phyloP scores from a whole-genome alignment of 2,888 invertebrate species.

The Agrotis ipsilon region DNA sequence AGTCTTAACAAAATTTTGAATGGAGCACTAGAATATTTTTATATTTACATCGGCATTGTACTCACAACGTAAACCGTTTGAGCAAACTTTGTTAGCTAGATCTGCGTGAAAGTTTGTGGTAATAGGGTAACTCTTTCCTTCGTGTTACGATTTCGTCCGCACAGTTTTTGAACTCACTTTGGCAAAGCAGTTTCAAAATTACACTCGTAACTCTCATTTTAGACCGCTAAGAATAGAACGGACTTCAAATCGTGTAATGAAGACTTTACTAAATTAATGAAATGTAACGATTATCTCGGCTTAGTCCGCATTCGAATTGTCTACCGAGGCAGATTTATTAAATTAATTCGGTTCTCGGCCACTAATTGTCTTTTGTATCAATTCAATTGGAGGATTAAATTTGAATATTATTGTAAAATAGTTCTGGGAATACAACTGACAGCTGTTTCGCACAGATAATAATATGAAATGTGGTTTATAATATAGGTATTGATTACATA shows the following conservation, averaged over 20 bases:
- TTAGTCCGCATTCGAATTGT: conserved; percentile 70
- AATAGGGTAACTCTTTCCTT: conserved; percentile 62
- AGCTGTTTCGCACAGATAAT: conserved; percentile 39
- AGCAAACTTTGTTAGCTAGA: conserved; percentile 61
- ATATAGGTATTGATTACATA: conserved; percentile 23
- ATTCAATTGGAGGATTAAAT: conserved; percentile 72
- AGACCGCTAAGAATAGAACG: conserved; percentile 51
- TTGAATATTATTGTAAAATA: conserved; percentile 69
- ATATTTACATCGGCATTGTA: conserved; percentile 61
- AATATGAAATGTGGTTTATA: conserved; percentile 16
- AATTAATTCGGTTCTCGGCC: conserved; percentile 72
- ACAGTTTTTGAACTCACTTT: conserved; percentile 66
- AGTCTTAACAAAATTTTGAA: conserved; percentile 53
- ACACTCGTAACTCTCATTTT: conserved; percentile 59
- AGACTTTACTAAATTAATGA: conserved; percentile 66
- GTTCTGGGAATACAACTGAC: conserved; percentile 44
- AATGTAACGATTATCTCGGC: conserved; percentile 69
- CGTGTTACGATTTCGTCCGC: conserved; percentile 61
- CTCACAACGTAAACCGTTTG: conserved; percentile 63
- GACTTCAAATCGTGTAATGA: conserved; percentile 53
- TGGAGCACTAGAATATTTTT: conserved; percentile 57
- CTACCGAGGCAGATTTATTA: conserved; percentile 73
- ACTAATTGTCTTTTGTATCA: conserved; percentile 78
- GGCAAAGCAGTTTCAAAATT: conserved; percentile 65
- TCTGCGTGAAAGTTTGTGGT: conserved; percentile 63